A percentile compares a stretch with the other conserved stretches of the same genome.
These are phyloP conservation scores for Trachelus troglodyta DNA, from an alignment of 2,888 invertebrate genomes.

Conservation along the genomic window DNA sequence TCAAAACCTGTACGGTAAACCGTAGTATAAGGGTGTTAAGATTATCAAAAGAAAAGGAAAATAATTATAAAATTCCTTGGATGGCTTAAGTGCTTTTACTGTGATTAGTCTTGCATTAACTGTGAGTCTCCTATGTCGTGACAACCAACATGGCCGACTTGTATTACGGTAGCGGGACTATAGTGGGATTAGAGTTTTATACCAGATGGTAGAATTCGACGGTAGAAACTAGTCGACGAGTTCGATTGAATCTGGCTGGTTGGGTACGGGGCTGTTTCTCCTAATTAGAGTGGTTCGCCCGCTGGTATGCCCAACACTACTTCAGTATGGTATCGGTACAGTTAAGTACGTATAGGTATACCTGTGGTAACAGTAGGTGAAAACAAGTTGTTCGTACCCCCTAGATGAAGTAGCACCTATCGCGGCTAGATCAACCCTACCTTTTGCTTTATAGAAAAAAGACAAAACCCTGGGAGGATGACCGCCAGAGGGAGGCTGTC, in stretches of 20 bases:
- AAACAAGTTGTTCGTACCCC: not conserved
- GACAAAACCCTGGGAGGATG: not conserved
- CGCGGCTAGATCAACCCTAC: not conserved
- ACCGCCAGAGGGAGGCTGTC: not conserved
- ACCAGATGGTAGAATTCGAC: not conserved
- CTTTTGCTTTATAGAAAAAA: not conserved
- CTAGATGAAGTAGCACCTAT: not conserved
- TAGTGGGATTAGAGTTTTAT: not conserved
- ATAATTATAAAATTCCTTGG: not conserved
- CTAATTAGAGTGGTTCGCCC: constrained; percentile 4
- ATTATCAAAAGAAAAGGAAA: no score
- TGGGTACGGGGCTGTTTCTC: not conserved
- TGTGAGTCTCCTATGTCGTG: not conserved
- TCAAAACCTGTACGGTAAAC: not conserved
- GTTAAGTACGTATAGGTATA: not conserved
- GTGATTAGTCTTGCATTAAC: not conserved
- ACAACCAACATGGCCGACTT: not conserved
- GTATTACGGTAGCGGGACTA: not conserved
- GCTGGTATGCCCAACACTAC: not conserved
- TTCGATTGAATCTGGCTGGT: not conserved
- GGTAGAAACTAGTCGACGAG: not conserved
- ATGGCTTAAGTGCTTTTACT: not conserved
- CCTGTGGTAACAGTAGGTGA: not conserved
- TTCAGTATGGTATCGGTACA: not conserved
- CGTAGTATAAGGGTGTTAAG: no score